A percentile compares a stretch with the other conserved stretches of the same genome.
Conservation (phyloP, 2,113 vertebrate genomes). For the Bubalus kerabau region DNA sequence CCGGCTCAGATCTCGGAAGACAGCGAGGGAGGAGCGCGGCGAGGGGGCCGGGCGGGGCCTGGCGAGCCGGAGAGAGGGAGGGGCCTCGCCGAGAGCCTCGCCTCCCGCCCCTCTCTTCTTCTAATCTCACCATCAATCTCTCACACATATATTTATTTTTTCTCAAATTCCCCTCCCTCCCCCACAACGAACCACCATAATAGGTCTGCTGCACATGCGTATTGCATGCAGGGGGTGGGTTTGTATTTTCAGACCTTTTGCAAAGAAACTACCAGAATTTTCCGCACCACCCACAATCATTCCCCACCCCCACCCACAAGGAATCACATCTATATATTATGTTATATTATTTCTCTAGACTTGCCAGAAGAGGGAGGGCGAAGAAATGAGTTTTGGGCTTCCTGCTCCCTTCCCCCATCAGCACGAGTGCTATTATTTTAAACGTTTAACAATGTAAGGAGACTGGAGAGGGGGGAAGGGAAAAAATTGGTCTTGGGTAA, state of each 20-base stretch:
- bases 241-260: slow-evolving; percentile 73
- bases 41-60: slow-evolving; percentile 42
- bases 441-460: slow-evolving; percentile 73
- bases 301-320: slow-evolving; percentile 68
- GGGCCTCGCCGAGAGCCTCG: slow-evolving; percentile 34
- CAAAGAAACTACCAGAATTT: slow-evolving; percentile 78
- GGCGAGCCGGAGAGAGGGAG: slow-evolving; percentile 23
- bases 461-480: slow-evolving; percentile 63
- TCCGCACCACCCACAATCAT: slow-evolving; percentile 73
- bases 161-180: slow-evolving; percentile 76
- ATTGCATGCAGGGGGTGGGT: slow-evolving; percentile 69
- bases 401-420: slow-evolving; percentile 73
- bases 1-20: slow-evolving; percentile 50
- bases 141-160: slow-evolving; percentile 79
- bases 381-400: slow-evolving; percentile 68
- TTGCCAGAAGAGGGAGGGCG: slow-evolving; percentile 74
- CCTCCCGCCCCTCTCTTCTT: slow-evolving; percentile 60
- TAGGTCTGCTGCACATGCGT: slow-evolving; percentile 75
- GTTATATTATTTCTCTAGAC: slow-evolving; percentile 74
- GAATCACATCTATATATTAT: slow-evolving; percentile 76
- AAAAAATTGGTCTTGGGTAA: slow-evolving; percentile 68
- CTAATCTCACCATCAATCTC: slow-evolving; percentile 77
- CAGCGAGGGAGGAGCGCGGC: not conserved
- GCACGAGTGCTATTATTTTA: slow-evolving; percentile 72
- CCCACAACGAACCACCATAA: slow-evolving; percentile 75